Evolutionary conservation across 2,797 vertebrate species (phyloP), one percentile per base, ranked within the genome.

Genomic region (Gallinago solitaria): DNA sequence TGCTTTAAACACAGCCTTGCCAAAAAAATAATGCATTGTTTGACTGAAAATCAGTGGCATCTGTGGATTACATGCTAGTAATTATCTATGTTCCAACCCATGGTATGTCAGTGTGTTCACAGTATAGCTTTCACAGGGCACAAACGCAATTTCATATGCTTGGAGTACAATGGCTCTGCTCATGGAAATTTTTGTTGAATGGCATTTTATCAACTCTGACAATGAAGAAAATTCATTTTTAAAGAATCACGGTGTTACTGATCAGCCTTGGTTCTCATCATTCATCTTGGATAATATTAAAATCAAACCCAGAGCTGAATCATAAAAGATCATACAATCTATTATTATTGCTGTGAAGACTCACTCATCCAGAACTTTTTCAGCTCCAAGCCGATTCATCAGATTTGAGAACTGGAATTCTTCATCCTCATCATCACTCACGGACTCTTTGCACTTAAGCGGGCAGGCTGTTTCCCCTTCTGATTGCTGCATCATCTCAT

Each of bases 321-420:
- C 30, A 51, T 28, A 28, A 37, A 83, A 71, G 45, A 53, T 35
- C 50, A 54, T 28, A 61, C 21, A 73, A 39, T 32, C 63, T 53
- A 57, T 43, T 61, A 54, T 23, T 82, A 20, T 5, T 73, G 39
- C 30, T 68, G n/a, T 2, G 8, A 85, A 70, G 56, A 97, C 95
- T 99, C 98, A 99, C 99, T 99, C 98, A 96, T 99, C 98, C 94
- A 99, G 98, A 91, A 99, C 89, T 4, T 96, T 98, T 84, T 98
- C 98, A 64, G 98, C 98, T 82, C 99, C 99, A 8, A 99, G 98
- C 37, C 84, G 98, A 76, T 99, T 98, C 98, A 99, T 98, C 20
- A 99, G 98, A 97, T 97, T 97, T 89, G 97, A 97, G 95, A 99
- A 99, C 84, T 99, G 98, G 60, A 98, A 97, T 90, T 99, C 99